A percentile compares a stretch with the other conserved stretches of the same genome.
phyloP scores from a whole-genome alignment of 2,113 vertebrate genomes.

The Centropus bengalensis region DNA sequence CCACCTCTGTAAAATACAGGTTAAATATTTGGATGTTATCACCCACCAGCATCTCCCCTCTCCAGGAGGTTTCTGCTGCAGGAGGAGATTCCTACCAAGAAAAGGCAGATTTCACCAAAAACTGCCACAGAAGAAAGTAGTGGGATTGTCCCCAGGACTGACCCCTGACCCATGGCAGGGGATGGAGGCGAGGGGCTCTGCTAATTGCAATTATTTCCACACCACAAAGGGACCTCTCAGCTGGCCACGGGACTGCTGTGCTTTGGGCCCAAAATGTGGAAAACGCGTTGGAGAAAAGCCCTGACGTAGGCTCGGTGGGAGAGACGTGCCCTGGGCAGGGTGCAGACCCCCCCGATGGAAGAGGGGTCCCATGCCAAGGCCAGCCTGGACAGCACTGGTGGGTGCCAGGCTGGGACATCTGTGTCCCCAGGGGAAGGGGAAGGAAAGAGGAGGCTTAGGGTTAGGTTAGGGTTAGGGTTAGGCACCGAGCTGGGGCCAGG shows the following conservation, averaged over 20 bases:
- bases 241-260: neutral
- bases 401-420: neutral
- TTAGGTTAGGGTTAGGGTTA: no score
- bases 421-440: no score
- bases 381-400: no score
- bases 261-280: neutral
- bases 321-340: neutral
- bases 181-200: neutral
- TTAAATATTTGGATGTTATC: neutral
- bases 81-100: neutral
- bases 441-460: no score
- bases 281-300: neutral
- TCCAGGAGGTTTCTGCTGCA: neutral
- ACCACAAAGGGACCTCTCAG: neutral
- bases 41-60: fast-evolving
- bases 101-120: neutral
- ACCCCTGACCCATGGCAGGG: fast-evolving
- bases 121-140: neutral
- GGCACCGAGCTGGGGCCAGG: neutral
- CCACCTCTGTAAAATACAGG: fast-evolving
- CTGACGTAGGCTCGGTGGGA: neutral
- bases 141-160: neutral
- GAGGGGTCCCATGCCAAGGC: no score
- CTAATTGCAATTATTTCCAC: neutral
- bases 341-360: neutral